Evolutionary conservation across 2,797 vertebrate genomes (phyloP).

Genomic region (Anguilla marmorata): DNA sequence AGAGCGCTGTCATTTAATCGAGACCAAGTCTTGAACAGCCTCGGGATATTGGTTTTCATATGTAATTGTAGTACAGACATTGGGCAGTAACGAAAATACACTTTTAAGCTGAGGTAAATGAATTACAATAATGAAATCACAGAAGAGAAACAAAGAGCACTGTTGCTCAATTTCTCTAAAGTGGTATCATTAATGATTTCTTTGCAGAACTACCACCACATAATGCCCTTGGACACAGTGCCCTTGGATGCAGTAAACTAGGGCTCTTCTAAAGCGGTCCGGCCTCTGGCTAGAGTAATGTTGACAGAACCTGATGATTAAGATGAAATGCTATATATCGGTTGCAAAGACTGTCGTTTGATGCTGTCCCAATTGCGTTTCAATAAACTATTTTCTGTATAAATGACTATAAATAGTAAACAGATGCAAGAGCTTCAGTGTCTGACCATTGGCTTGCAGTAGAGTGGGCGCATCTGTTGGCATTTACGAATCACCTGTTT

Average conservation of each 20-base stretch:
- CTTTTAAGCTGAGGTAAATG: slow-evolving; percentile 15
- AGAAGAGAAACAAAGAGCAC: background rate
- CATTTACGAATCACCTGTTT: slow-evolving; percentile 45
- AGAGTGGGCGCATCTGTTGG: slow-evolving; percentile 37
- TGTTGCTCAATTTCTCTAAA: slow-evolving; percentile 15
- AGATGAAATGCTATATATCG: slow-evolving; percentile 41
- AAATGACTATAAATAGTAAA: slow-evolving; percentile 64
- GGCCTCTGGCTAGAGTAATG: slow-evolving; percentile 30
- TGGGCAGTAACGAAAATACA: slow-evolving; percentile 28
- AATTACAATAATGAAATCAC: background rate
- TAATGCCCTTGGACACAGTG: slow-evolving; percentile 9
- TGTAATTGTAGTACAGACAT: background rate
- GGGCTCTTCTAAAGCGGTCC: slow-evolving; percentile 34
- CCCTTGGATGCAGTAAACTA: slow-evolving; percentile 34
- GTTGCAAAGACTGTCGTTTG: slow-evolving; percentile 33
- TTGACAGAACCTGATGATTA: slow-evolving; percentile 49
- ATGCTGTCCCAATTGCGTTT: slow-evolving; percentile 41
- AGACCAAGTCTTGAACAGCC: slow-evolving; percentile 9
- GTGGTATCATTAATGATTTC: slow-evolving; percentile 26
- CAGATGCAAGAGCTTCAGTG: slow-evolving; percentile 65
- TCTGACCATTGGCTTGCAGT: slow-evolving; percentile 46
- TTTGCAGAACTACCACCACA: slow-evolving; percentile 34
- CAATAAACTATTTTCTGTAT: slow-evolving; percentile 53
- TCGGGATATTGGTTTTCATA: slow-evolving; percentile 23
- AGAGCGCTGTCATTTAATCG: slow-evolving; percentile 54